Evolutionary conservation across 2,113 vertebrate species (phyloP).

Genomic region (human): DNA sequence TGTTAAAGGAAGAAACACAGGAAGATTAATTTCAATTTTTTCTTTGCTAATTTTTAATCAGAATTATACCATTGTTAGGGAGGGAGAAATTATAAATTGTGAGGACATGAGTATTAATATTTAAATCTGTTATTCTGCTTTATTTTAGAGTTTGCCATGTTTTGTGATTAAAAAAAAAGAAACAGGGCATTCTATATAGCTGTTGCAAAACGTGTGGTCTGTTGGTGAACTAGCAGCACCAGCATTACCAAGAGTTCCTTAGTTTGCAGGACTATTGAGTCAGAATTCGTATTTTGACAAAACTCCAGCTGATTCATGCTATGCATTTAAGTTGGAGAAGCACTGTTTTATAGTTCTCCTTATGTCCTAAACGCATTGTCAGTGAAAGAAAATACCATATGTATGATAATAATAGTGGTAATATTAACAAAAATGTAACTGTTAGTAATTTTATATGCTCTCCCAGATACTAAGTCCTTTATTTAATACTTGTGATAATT

Average conservation of each 20-base stretch:
- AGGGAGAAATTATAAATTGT: background rate
- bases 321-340: background rate
- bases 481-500: background rate
- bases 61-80: background rate
- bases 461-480: background rate
- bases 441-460: background rate
- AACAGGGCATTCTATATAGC: background rate
- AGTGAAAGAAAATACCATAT: background rate
- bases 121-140: background rate
- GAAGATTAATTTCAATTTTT: background rate
- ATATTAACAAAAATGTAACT: background rate
- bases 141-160: background rate
- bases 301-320: background rate
- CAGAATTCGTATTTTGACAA: constrained; percentile 9
- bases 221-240: background rate
- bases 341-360: background rate
- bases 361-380: background rate
- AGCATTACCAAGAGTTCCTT: background rate
- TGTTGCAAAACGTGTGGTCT: background rate
- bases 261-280: background rate
- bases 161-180: background rate
- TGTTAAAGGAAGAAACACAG: background rate
- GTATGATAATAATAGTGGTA: background rate
- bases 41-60: background rate
- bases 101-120: background rate